Evolutionary conservation across 2,888 invertebrate species (phyloP).

Genomic region (Cephus sareptanus): DNA sequence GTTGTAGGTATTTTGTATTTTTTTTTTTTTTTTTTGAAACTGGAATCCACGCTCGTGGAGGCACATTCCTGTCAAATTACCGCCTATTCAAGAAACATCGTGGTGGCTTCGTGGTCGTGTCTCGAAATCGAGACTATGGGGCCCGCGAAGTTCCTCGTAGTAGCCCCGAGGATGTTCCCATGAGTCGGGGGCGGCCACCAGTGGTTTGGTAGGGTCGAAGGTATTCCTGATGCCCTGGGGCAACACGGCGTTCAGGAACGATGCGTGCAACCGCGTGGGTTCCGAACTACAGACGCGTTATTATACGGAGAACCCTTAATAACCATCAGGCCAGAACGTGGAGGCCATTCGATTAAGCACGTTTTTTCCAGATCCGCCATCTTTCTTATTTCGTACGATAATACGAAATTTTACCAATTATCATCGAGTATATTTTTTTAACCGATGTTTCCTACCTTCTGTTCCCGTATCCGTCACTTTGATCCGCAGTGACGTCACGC

Average conservation of each 20-base stretch:
- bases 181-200: conserved; percentile 56
- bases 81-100: conserved; percentile 13
- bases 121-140: conserved; percentile 27
- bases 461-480: neutral
- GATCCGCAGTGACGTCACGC: neutral
- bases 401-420: neutral
- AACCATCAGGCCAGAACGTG: conserved; percentile 22
- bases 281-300: conserved; percentile 37
- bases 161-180: conserved; percentile 56
- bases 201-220: conserved; percentile 33
- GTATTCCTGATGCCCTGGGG: conserved; percentile 35
- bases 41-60: neutral
- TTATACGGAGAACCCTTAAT: conserved; percentile 38
- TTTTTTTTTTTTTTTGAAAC: neutral
- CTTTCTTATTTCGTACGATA: neutral
- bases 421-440: neutral
- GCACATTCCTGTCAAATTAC: conserved; percentile 43
- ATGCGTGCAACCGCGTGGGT: conserved; percentile 44
- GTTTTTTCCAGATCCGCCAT: neutral
- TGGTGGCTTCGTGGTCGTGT: conserved; percentile 15
- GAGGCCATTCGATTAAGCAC: neutral
- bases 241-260: conserved; percentile 27
- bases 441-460: neutral
- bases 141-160: conserved; percentile 16
- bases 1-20: neutral